Evolutionary conservation across 2,888 invertebrate species (phyloP).

Genomic region (Drepana falcataria): DNA sequence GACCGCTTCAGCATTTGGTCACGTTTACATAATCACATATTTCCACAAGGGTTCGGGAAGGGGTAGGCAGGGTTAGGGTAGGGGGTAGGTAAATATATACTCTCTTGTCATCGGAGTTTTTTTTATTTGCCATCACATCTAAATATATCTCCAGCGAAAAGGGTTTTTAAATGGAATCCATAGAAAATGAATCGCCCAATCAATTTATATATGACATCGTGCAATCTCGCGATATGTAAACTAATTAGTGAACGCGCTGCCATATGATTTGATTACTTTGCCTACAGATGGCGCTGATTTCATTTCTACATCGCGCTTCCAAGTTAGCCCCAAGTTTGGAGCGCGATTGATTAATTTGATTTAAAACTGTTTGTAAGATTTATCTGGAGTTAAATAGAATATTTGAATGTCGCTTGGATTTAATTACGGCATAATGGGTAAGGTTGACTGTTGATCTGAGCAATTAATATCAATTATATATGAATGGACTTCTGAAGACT

Average conservation of each 20-base stretch:
- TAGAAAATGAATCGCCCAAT: conserved; percentile 4
- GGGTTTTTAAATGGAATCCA: neutral
- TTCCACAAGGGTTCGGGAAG: no score
- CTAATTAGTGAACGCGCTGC: conserved; percentile 58
- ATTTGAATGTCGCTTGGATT: conserved; percentile 43
- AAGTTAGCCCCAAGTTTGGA: conserved; percentile 52
- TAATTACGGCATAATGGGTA: conserved; percentile 26
- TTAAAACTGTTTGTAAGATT: conserved; percentile 57
- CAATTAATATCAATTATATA: conserved; percentile 9
- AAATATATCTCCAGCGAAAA: no score
- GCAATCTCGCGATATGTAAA: conserved; percentile 53
- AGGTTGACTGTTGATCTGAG: conserved; percentile 13
- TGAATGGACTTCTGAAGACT: neutral
- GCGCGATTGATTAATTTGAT: conserved; percentile 58
- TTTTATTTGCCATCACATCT: no score
- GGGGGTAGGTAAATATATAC: no score
- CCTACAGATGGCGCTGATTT: conserved; percentile 66
- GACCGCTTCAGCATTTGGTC: no score
- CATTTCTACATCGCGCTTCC: conserved; percentile 43
- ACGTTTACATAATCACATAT: no score
- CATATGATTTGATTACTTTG: conserved; percentile 68
- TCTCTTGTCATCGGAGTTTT: no score
- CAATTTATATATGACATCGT: conserved; percentile 29
- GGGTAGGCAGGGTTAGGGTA: no score
- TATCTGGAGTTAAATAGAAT: conserved; percentile 51